Evolutionary conservation across 1,140 invertebrate species (phyloP).

Genomic region (Hylaeus anthracinus): DNA sequence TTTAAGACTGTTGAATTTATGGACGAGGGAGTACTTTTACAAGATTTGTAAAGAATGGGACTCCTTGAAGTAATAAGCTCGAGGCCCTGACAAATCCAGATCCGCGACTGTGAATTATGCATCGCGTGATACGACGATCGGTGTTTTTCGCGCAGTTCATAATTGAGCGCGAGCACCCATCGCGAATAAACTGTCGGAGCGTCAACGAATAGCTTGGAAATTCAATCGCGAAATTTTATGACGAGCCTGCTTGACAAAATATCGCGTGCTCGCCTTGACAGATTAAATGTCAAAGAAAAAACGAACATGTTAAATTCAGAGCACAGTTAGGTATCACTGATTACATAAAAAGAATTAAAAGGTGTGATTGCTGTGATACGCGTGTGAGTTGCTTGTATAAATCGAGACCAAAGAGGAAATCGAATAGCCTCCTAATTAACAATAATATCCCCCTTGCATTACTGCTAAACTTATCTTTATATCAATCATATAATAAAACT

Average conservation of each 20-base stretch:
- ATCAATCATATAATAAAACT: too few relatives aligned
- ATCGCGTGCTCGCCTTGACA: not conserved
- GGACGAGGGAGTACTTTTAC: too few relatives aligned
- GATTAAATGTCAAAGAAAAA: constrained; percentile 21
- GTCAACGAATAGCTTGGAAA: not conserved
- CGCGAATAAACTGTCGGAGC: not conserved
- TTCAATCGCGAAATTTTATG: constrained; percentile 14
- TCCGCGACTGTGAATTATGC: not conserved
- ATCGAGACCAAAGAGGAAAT: not conserved
- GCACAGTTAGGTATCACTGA: not conserved
- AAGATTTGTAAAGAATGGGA: too few relatives aligned
- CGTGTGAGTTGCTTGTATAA: not conserved
- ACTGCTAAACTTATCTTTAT: too few relatives aligned
- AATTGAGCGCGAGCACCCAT: not conserved
- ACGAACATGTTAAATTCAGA: not conserved
- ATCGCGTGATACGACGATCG: not conserved
- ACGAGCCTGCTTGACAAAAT: not conserved
- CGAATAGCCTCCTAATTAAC: too few relatives aligned
- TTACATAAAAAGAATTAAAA: not conserved
- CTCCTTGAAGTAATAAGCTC: too few relatives aligned
- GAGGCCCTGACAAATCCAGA: too few relatives aligned
- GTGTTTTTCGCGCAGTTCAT: not conserved
- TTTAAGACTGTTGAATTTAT: too few relatives aligned
- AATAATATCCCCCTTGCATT: too few relatives aligned
- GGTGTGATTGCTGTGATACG: not conserved